Evolutionary conservation across 2,888 invertebrate species (phyloP), one percentile per base, ranked within the genome.

Genomic region (Linnaemya tessellans): DNA sequence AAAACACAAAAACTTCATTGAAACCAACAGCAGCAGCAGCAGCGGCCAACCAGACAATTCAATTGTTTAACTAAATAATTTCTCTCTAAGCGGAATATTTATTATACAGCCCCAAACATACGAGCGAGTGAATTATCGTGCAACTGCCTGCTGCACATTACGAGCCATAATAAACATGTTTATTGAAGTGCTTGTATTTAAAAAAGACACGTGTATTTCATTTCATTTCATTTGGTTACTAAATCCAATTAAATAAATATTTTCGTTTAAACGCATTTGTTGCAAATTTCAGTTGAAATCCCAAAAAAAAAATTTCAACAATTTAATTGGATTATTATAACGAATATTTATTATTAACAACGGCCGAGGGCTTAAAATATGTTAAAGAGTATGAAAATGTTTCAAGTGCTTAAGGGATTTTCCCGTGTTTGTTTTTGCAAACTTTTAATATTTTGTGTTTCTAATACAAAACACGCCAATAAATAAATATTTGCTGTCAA

Each of bases 251-350:
- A n/a, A 11, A 41, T 8, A 11, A 10, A 13, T 46, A 5, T 10
- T 65, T 75, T 20, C 13, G 18, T 49, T 73, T 49, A 67, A 67
- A 58, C 7, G 11, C 10, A 46, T 35, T 58, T 65, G 56, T 11
- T 7, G 35, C 11, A 30, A 20, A 58, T 68, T 58, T 30, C 35
- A 22, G 20, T 62, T 9, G 5, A 67, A 58, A 38, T 64, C 9
- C 18, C 38, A n/a, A 60, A 54, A 30, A 75, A n/a, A 60, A 54
- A 30, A 75, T 65, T 60, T 38, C 58, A 73, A 58, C 41, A 35
- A 13, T 65, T 35, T 73, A 71, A 80, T 73, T 80, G 46, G 64
- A 73, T 73, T 73, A 73, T 65, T 80, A 71, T 65, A 65, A 46
- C 15, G 56, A 64, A 54, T 38, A 65, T 51, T 51, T 51, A 18